Evolutionary conservation across 2,888 invertebrate species (phyloP).

Genomic region (Chesias legatella): DNA sequence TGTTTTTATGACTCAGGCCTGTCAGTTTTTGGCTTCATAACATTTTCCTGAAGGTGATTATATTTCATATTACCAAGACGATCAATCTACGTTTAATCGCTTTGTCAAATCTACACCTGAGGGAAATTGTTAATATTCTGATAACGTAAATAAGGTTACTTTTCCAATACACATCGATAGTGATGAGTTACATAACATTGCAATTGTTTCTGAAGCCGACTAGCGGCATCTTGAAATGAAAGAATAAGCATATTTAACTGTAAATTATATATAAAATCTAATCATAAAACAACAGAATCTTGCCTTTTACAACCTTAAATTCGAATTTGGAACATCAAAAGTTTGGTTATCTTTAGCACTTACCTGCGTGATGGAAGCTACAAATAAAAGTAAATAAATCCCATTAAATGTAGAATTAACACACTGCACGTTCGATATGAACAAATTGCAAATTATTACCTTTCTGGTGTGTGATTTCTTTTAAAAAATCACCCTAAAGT

Average conservation of each 20-base stretch:
- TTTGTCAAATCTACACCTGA: no score
- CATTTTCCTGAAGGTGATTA: no score
- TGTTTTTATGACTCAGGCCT: no score
- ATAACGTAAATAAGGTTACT: conserved; percentile 38
- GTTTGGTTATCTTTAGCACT: conserved; percentile 27
- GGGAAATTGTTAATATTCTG: conserved; percentile 17
- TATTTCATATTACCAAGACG: no score
- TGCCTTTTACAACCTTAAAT: conserved; percentile 4
- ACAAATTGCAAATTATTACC: conserved; percentile 8
- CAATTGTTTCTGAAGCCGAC: conserved; percentile 12
- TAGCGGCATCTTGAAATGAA: neutral
- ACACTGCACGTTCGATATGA: conserved; percentile 1
- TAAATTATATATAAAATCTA: neutral
- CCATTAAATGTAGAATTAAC: neutral
- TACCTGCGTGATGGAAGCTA: conserved; percentile 12
- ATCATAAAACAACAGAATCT: conserved; percentile 21
- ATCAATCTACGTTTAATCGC: neutral
- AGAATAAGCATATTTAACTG: neutral
- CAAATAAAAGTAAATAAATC: conserved; percentile 9
- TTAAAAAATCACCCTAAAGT: conserved; percentile 10
- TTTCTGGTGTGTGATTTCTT: conserved; percentile 11
- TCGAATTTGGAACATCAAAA: conserved; percentile 20
- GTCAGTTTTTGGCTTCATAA: no score
- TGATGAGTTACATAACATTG: conserved; percentile 55
- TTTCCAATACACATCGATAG: conserved; percentile 42